Evolutionary conservation across 2,113 vertebrate species (phyloP).

Genomic region (Mesoclemmys tuberculata): DNA sequence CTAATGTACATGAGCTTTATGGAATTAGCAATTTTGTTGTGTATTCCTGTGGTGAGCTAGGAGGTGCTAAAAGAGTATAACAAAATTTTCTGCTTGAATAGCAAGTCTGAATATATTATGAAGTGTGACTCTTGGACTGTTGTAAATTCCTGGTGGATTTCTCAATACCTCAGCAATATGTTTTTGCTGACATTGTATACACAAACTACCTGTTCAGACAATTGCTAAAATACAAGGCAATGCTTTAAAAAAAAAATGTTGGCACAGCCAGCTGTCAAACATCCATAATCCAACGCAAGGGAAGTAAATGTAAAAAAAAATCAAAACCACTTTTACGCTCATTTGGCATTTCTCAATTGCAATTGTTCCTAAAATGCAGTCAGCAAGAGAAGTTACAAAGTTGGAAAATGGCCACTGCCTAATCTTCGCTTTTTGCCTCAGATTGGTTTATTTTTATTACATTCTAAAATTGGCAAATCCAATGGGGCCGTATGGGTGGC

Average conservation of each 20-base stretch:
- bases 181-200: not conserved
- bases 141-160: not conserved
- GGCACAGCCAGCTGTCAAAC: no score
- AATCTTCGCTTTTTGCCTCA: rapidly evolving
- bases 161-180: not conserved
- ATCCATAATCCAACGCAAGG: not conserved
- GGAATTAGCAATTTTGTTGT: rapidly evolving
- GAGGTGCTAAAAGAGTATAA: rapidly evolving
- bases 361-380: not conserved
- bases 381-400: not conserved
- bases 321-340: not conserved
- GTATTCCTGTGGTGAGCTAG: not conserved
- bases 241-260: not conserved
- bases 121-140: not conserved
- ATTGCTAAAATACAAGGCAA: not conserved
- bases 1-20: not conserved
- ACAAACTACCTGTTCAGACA: not conserved
- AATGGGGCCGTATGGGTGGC: not conserved
- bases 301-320: rapidly evolving
- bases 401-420: not conserved
- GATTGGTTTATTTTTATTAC: not conserved
- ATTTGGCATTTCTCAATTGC: rapidly evolving
- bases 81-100: not conserved
- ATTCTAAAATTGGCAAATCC: not conserved
- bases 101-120: not conserved